Evolutionary conservation across 2,888 invertebrate genomes (phyloP).

Genomic region (Stratiomys singularior): DNA sequence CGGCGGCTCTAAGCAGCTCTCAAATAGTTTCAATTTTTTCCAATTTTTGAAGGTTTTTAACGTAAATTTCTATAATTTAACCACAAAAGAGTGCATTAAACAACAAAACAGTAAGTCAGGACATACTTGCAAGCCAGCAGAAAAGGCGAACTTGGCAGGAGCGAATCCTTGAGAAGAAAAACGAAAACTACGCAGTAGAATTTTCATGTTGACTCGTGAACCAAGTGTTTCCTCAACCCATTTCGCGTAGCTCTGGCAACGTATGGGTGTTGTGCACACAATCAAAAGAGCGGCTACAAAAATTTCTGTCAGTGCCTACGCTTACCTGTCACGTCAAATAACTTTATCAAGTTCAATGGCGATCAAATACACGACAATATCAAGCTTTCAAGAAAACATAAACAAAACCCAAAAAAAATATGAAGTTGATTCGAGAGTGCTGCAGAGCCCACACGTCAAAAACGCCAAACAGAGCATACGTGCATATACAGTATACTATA

Average conservation of each 20-base stretch:
- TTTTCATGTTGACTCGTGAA: background rate
- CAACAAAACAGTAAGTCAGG: background rate
- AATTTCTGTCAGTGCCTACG: background rate
- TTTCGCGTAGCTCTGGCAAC: too few species aligned
- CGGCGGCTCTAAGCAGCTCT: background rate
- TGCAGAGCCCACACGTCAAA: constrained; percentile 18
- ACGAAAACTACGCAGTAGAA: background rate
- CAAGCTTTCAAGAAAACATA: background rate
- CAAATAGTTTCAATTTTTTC: background rate
- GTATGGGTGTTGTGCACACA: too few species aligned
- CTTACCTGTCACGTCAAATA: background rate
- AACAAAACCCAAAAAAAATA: constrained; percentile 22
- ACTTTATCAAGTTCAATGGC: constrained; percentile 41
- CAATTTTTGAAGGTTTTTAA: background rate
- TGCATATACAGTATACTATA: background rate
- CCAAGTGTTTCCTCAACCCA: background rate
- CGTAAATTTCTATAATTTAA: background rate
- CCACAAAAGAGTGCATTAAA: background rate
- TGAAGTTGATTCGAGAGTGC: constrained; percentile 10
- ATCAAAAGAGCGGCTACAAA: too few species aligned
- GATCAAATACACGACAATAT: constrained; percentile 9
- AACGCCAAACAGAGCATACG: background rate
- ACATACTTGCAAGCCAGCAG: background rate
- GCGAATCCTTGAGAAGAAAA: too few species aligned
- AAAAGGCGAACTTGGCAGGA: background rate